Evolutionary conservation across 2,888 invertebrate species (phyloP), one percentile per base, ranked within the genome.

Genomic region (Tribolium freemani): DNA sequence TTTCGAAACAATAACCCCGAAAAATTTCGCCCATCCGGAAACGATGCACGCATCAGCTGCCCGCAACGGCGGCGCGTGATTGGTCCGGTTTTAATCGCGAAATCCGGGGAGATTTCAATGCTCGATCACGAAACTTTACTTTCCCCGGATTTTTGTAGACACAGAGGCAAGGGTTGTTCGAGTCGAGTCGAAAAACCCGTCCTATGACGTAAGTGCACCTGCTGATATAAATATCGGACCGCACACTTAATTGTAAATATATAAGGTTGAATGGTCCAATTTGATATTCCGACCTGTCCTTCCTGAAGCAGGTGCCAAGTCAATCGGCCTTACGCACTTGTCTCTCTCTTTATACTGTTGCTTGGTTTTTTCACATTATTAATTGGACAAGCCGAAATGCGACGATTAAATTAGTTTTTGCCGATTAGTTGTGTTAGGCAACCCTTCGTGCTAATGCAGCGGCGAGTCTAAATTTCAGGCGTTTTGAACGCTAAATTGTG

Each of bases 171-270:
- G 51, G 26, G 54, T 26, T 54, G 54, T 38, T 44, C 2, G 16
- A 16, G 38, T 57, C 26, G 38, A 9, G 31, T 44, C 21, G 13
- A 48, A 48, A 11, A 48, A 48, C 48, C 13, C 10, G 56, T 26
- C 38, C 21, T 6, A 58, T 68, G 73, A 75, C 73, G 73, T 74
- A 74, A 73, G 69, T 69, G 75, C 80, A 81, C 81, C 80, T 81
- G 81, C 80, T 79, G 79, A 81, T 78, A 79, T 76, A 76, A 78
- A 77, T 77, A 77, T 77, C 74, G 78, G 78, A 76, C 78, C 79
- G 76, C 77, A 79, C 79, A 78, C 75, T 81, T 81, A 81, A 81
- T 81, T 81, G 81, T 81, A 80, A 81, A 81, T 80, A 81, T 76
- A 79, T 79, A 77, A 80, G 71, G 78, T 76, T 76, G 79, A 81